A percentile compares a stretch with the other conserved stretches of the same genome.
Conservation (phyloP, 2,113 vertebrate species). For the Salvelinus fontinalis region DNA sequence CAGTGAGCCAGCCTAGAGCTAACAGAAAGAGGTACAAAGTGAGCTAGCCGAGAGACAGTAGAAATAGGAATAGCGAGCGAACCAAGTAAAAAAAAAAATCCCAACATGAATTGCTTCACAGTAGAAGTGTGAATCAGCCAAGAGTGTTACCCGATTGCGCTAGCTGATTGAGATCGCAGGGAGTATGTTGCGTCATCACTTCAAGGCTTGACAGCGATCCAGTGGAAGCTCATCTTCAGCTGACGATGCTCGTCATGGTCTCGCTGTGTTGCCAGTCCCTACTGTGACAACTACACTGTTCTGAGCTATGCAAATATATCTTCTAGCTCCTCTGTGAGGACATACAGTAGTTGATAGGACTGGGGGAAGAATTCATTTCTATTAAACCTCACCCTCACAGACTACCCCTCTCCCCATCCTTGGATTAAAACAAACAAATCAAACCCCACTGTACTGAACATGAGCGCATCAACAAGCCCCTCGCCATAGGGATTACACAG, state of each 20-base stretch:
- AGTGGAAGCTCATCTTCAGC: too few species aligned
- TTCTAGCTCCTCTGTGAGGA: background rate
- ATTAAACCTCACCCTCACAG: conserved; percentile 5
- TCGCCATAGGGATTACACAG: conserved; percentile 46
- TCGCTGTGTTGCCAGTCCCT: background rate
- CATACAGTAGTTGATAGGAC: background rate
- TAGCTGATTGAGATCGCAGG: too few species aligned
- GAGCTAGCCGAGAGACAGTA: background rate
- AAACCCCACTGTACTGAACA: conserved; percentile 19
- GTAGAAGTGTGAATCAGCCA: too few species aligned
- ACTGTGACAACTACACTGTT: background rate
- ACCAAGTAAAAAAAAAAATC: too few species aligned
- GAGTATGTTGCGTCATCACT: too few species aligned
- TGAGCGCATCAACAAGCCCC: conserved; percentile 44
- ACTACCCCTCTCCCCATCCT: conserved; percentile 23
- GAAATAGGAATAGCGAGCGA: background rate
- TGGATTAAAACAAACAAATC: conserved; percentile 36
- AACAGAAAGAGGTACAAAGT: conserved; percentile 9
- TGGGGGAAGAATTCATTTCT: background rate
- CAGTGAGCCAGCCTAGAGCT: background rate
- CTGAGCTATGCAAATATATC: background rate
- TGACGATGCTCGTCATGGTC: background rate
- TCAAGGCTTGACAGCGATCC: too few species aligned
- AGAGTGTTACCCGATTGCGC: too few species aligned
- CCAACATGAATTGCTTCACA: too few species aligned